phyloP scores from a whole-genome alignment of 2,888 invertebrate species.

The Xiphydria camelus region DNA sequence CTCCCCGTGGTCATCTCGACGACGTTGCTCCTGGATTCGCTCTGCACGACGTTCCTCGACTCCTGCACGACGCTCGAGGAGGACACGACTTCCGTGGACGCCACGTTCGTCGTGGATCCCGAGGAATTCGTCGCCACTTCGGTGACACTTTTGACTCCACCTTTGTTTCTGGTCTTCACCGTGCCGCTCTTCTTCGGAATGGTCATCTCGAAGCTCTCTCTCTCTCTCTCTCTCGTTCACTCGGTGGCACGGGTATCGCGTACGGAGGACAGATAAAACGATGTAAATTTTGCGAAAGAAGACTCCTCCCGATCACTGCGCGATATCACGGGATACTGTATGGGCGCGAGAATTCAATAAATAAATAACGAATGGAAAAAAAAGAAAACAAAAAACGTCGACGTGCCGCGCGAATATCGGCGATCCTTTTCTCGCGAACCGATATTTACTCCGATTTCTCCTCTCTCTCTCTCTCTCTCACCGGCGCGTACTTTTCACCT shows the following conservation, averaged over 20 bases:
- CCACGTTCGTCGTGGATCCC: constrained; percentile 19
- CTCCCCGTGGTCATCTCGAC: constrained; percentile 42
- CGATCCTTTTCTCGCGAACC: no score
- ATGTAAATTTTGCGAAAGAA: no score
- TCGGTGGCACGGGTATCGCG: background rate
- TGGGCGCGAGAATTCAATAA: no score
- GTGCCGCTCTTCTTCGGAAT: constrained; percentile 28
- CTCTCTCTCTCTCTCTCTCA: constrained; percentile 14
- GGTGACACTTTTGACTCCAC: constrained; percentile 18
- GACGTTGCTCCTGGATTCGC: constrained; percentile 39
- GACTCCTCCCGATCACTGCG: no score
- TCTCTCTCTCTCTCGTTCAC: constrained; percentile 14
- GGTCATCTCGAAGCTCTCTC: constrained; percentile 27
- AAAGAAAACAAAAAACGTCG: background rate
- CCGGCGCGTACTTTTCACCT: background rate
- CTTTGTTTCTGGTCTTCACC: constrained; percentile 21
- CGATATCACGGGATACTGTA: no score
- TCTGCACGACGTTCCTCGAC: constrained; percentile 35
- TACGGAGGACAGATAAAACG: background rate
- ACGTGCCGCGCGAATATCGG: no score
- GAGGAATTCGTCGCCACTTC: constrained; percentile 23
- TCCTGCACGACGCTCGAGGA: constrained; percentile 46
- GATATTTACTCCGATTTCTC: no score
- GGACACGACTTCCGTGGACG: constrained; percentile 33
- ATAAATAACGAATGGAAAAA: background rate